Evolutionary conservation across 1,140 invertebrate genomes (phyloP), one percentile per base, ranked within the genome.

Genomic region (Anoplophora glabripennis): DNA sequence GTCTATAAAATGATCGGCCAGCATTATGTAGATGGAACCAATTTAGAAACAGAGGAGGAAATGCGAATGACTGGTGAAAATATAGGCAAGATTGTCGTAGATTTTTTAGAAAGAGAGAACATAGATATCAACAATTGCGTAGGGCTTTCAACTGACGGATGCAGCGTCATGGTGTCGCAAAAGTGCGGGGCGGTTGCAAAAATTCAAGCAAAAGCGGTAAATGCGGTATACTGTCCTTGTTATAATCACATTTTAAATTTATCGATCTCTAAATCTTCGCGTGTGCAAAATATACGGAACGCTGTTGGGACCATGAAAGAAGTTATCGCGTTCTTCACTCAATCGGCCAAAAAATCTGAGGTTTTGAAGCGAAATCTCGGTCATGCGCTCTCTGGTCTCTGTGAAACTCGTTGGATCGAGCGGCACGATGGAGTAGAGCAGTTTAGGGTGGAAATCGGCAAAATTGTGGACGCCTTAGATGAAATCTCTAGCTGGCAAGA

Each of bases 81-180:
- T 15, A 11, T 46, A 46, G 44, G 15, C 11, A 17, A 46, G 4
- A 46, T 21, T 17, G 44, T 46, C 17, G 21, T 28, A 28, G 21
- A 28, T 28, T 28, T 28, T n/a, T 28, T 28, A 28, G 21, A 28
- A 51, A 59, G 67, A 44, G 63, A 66, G 48, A 14, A 57, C 34
- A 10, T 72, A 17, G 51, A 65, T 58, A 18, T 64, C 18, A 51
- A 53, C 5, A 46, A 56, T 28, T 73, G 70, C 60, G 53, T 70
- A 35, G 65, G 64, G n/a, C 65, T 67, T 41, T 64, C 67, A 9
- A 67, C 70, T 12, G 67, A 71, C 56, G 55, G 57, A 41, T 73
- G 70, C 47, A 57, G 51, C 8, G 64, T 68, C 3, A 71, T 71
- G 69, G 36, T 41, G 12, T 69, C 65, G n/a, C 63, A 70, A 52